These are phyloP conservation scores for Myotis myotis DNA, from an alignment of 2,797 vertebrate genomes.

Conservation along the genomic window DNA sequence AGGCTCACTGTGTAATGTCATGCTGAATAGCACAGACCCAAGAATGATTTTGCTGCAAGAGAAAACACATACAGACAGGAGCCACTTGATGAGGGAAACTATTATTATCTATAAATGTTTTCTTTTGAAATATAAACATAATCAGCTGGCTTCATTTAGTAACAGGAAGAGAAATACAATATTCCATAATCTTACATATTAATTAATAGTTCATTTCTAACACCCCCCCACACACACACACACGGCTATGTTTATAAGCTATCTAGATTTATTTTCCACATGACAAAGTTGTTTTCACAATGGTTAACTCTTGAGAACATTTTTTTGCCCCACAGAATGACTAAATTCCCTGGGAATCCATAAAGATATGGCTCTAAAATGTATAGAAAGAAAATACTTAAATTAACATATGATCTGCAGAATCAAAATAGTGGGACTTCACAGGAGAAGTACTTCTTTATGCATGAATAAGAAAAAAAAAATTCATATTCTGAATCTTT, in stretches of 20 bases:
- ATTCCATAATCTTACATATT: neutral
- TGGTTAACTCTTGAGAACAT: neutral
- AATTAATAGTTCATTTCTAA: neutral
- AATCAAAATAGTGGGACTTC: slow-evolving; percentile 54
- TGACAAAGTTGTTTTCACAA: neutral
- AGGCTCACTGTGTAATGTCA: slow-evolving; percentile 34
- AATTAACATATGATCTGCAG: slow-evolving; percentile 41
- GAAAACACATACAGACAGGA: neutral
- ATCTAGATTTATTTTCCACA: neutral
- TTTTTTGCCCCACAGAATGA: neutral
- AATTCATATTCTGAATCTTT: slow-evolving; percentile 53
- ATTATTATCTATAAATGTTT: neutral
- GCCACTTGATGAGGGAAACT: neutral
- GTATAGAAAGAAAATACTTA: slow-evolving; percentile 24
- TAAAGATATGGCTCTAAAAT: slow-evolving; percentile 51
- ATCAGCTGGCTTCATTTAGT: neutral
- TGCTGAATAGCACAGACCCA: slow-evolving; percentile 71
- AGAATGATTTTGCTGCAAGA: slow-evolving; percentile 70
- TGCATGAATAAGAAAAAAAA: slow-evolving; percentile 54
- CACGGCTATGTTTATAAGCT: neutral
- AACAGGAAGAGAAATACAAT: slow-evolving; percentile 24
- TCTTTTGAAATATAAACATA: slow-evolving; percentile 32
- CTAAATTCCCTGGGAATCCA: slow-evolving; percentile 35
- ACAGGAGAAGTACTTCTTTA: slow-evolving; percentile 51
- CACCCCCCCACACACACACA: neutral